phyloP scores from a whole-genome alignment of 2,113 vertebrate species.

The Phoxinus phoxinus region DNA sequence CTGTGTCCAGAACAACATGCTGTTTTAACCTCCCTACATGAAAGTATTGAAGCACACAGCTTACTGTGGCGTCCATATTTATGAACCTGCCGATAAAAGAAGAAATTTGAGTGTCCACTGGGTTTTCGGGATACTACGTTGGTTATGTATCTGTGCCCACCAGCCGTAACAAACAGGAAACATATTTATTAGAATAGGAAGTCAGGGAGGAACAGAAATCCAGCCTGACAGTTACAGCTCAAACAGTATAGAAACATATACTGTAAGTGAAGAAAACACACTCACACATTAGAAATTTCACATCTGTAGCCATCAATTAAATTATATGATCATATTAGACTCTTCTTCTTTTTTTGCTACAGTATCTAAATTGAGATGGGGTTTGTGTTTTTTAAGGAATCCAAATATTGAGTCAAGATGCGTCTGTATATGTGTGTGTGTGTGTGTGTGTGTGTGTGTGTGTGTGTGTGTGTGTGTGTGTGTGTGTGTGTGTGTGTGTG shows the following conservation, averaged over 20 bases:
- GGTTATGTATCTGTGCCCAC: constrained; percentile 21
- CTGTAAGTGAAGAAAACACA: too few relatives aligned
- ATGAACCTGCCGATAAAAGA: not conserved
- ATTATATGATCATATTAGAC: not conserved
- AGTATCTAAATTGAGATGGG: not conserved
- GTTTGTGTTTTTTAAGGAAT: not conserved
- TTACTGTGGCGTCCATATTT: constrained; percentile 11
- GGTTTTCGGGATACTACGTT: not conserved
- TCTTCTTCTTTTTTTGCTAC: not conserved
- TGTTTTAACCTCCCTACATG: constrained; percentile 24
- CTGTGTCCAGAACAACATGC: constrained; percentile 39
- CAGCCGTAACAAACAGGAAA: not conserved
- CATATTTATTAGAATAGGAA: constrained; percentile 22
- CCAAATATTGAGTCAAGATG: not conserved
- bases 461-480: not conserved
- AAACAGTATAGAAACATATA: not conserved
- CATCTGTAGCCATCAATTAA: not conserved
- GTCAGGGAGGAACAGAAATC: not conserved
- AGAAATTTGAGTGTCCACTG: not conserved
- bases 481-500: not conserved
- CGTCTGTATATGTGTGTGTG: not conserved
- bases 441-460: not conserved
- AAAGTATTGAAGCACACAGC: constrained; percentile 14
- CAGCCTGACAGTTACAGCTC: not conserved
- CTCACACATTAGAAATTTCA: not conserved